Base-by-base conservation (phyloP, 1,140 invertebrate genomes). In the Heliconius melpomene region DNA sequence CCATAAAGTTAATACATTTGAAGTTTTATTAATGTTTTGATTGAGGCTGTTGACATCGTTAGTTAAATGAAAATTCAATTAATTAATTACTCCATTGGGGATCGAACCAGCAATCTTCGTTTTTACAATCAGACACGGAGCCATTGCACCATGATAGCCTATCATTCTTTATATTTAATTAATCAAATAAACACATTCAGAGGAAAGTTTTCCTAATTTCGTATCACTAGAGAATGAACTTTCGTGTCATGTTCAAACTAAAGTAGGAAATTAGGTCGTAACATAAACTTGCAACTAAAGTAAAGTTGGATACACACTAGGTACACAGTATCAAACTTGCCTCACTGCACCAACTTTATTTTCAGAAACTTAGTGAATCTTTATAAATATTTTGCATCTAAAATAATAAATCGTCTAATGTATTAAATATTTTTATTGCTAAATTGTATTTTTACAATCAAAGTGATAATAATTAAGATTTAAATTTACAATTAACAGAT, bases 211-310 rank as follows among this genome's bases (percentile, higher is more conserved):
- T 60, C 23, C n/a, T 60, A 60, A 26, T 60, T 23, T 60, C 9
- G 57, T 23, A n/a, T 23, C 57, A 60, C 57, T 60, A 60, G 57
- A 26, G 57, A 60, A 60, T 60, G 9, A 60, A 60, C n/a, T 60
- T 26, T 54, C 57, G n/a, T 11, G 57, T 60, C 57, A 23, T 60
- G 57, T 60, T 26, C 20, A 60, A 60, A 23, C 23, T 23, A 23
- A 60, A 60, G 57, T 11, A 60, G 57, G 23, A 60, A 60, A 60
- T 60, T 60, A 60, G 57, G 57, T 60, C 3, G 57, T 60, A 60
- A 60, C 57, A 60, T 23, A 60, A 60, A 60, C 57, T 54, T 8
- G 20, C 20, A n/a, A n/a, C 52, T 60, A 60, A 60, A 60, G n/a
- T 60, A 23, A 11, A 60, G n/a, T 60, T 46, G 40, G 1, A 23